phyloP scores from a whole-genome alignment of 2,797 vertebrate species.

The Parambassis ranga region DNA sequence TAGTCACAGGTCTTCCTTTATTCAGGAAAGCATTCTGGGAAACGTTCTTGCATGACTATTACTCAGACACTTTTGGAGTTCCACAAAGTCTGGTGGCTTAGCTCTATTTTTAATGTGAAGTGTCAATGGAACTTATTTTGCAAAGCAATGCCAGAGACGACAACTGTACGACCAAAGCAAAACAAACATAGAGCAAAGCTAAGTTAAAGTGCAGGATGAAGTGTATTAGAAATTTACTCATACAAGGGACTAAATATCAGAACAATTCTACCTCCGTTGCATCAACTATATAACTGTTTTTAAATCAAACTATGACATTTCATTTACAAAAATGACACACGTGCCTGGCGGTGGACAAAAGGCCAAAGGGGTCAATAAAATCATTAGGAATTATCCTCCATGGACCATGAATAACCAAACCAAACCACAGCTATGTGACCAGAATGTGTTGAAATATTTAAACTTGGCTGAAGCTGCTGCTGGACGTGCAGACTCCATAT shows the following conservation, averaged over 20 bases:
- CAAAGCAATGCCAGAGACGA: not conserved
- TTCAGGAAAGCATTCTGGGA: slow-evolving; percentile 17
- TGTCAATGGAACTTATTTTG: not conserved
- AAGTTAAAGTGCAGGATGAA: too few relatives aligned
- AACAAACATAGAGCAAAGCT: too few relatives aligned
- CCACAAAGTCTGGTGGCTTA: not conserved
- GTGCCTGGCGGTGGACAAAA: not conserved
- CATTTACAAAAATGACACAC: not conserved
- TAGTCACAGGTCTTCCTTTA: slow-evolving; percentile 23
- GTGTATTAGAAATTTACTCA: not conserved
- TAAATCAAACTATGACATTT: not conserved
- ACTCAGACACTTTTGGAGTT: slow-evolving; percentile 29
- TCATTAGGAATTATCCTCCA: not conserved
- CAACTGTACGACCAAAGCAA: not conserved
- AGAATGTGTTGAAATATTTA: not conserved
- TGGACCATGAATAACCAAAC: not conserved
- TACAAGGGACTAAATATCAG: not conserved
- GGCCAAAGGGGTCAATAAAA: not conserved
- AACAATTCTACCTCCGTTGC: not conserved
- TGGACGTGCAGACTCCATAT: not conserved
- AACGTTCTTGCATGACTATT: not conserved
- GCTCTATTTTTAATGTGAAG: not conserved
- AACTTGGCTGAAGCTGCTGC: not conserved
- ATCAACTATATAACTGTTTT: not conserved
- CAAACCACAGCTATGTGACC: not conserved